phyloP scores from a whole-genome alignment of 2,797 vertebrate species.

The Enteromius radiatus region DNA sequence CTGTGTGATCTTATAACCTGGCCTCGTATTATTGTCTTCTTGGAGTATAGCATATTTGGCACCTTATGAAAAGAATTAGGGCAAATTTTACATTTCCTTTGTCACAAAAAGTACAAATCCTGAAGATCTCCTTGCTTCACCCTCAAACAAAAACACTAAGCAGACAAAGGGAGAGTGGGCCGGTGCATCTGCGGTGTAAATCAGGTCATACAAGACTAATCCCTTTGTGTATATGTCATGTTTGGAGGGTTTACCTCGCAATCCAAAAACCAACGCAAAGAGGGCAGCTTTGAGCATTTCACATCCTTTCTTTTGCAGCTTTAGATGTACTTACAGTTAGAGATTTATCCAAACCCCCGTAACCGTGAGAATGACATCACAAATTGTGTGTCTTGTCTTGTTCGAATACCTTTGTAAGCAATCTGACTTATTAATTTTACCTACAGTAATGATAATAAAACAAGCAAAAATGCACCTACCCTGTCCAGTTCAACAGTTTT shows the following conservation, averaged over 20 bases:
- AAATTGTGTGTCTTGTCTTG: neutral
- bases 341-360: neutral
- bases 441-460: neutral
- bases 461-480: neutral
- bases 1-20: conserved; percentile 46
- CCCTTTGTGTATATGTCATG: conserved; percentile 63
- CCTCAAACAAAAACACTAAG: conserved; percentile 36
- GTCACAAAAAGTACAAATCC: neutral
- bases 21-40: conserved; percentile 25
- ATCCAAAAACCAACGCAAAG: conserved; percentile 40
- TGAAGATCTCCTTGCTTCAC: conserved; percentile 21
- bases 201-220: conserved; percentile 72
- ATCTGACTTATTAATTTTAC: neutral
- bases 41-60: conserved; percentile 13
- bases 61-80: conserved; percentile 1
- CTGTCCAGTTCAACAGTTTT: neutral
- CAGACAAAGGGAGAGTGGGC: conserved; percentile 59
- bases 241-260: conserved; percentile 44
- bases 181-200: conserved; percentile 69
- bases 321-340: neutral
- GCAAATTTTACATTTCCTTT: conserved; percentile 14
- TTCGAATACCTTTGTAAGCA: neutral
- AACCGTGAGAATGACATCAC: neutral
- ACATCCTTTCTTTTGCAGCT: neutral
- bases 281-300: conserved; percentile 25